Evolutionary conservation across 2,888 invertebrate genomes (phyloP).

Genomic region (Euzophera pinguis): DNA sequence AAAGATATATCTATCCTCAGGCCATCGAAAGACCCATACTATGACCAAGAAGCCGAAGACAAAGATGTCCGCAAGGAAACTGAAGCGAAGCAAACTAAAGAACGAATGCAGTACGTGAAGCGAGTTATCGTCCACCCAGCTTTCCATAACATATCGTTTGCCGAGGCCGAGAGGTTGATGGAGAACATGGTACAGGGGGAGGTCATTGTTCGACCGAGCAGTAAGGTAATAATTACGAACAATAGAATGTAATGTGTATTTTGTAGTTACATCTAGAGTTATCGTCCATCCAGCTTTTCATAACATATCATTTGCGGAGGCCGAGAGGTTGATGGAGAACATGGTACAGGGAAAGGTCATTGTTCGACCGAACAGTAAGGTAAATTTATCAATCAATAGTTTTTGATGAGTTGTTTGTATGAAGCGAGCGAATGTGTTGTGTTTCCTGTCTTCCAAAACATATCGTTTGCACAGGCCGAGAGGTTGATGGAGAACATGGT

Average conservation of each 20-base stretch:
- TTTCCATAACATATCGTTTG: conserved; percentile 97
- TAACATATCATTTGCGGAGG: conserved; percentile 96
- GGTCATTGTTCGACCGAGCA: conserved; percentile 96
- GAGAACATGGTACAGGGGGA: conserved; percentile 97
- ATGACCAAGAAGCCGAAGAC: conserved; percentile 92
- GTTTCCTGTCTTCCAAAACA: too few relatives aligned
- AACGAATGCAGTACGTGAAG: conserved; percentile 93
- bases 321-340: conserved; percentile 92
- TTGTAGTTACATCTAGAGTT: conserved; percentile 86
- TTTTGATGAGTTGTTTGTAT: too few relatives aligned
- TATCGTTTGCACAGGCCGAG: neutral
- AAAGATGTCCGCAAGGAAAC: conserved; percentile 88
- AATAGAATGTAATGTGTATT: neutral
- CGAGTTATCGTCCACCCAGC: conserved; percentile 98
- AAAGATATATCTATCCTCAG: conserved; percentile 54
- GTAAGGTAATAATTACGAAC: conserved; percentile 82
- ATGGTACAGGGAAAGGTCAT: conserved; percentile 99
- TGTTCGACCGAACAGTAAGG: conserved; percentile 97
- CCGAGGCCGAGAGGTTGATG: conserved; percentile 95
- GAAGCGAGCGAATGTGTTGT: too few relatives aligned
- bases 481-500: too few relatives aligned
- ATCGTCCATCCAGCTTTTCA: conserved; percentile 99
- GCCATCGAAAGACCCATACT: conserved; percentile 92
- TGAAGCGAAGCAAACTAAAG: conserved; percentile 90
- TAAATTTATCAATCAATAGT: conserved; percentile 30